A percentile compares a stretch with the other conserved stretches of the same genome.
phyloP scores from a whole-genome alignment of 2,113 vertebrate genomes.

The Thinocorus orbignyianus region DNA sequence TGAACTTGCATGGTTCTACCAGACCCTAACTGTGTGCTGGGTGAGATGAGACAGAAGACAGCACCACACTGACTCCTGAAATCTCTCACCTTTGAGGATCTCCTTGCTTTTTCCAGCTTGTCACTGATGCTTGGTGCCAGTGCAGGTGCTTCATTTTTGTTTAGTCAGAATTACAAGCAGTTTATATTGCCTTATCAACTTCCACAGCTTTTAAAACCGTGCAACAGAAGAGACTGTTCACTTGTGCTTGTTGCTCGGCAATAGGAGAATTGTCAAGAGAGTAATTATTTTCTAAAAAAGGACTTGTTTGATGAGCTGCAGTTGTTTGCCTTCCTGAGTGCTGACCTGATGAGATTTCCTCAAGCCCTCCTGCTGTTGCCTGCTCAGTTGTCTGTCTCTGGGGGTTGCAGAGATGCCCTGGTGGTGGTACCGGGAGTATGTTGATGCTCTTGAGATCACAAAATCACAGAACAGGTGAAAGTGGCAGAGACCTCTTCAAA shows the following conservation, averaged over 20 bases:
- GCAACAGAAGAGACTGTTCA: background rate
- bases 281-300: background rate
- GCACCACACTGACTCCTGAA: background rate
- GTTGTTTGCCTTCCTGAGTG: background rate
- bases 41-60: background rate
- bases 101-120: background rate
- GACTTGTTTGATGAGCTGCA: background rate
- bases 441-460: background rate
- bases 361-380: background rate
- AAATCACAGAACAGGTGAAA: background rate
- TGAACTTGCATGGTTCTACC: accelerated
- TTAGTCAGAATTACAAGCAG: background rate
- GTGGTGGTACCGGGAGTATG: background rate
- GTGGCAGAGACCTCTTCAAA: background rate
- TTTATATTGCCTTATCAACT: background rate
- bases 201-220: background rate
- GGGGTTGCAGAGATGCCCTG: background rate
- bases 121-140: background rate
- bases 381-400: background rate
- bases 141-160: background rate
- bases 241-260: background rate
- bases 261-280: background rate
- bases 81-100: no score
- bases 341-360: background rate
- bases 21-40: background rate